A percentile compares a stretch with the other conserved stretches of the same genome.
These are phyloP conservation scores for Trachelus troglodyta DNA, from an alignment of 2,888 invertebrate species.

Conservation along the genomic window DNA sequence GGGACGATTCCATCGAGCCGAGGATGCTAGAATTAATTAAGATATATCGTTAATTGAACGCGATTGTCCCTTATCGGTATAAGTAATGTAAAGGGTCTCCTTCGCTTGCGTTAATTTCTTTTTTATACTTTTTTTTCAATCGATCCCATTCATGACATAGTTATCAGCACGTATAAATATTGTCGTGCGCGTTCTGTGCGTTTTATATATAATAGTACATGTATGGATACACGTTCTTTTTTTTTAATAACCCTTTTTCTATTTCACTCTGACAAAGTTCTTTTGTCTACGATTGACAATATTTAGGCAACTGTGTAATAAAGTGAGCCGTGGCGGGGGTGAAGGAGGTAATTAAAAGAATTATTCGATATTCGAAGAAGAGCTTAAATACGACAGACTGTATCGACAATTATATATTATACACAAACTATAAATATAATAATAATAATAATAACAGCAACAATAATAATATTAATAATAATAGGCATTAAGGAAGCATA, in stretches of 20 bases:
- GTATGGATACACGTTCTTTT: background rate
- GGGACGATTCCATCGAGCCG: background rate
- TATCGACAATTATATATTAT: slow-evolving; percentile 48
- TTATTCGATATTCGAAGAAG: slow-evolving; percentile 49
- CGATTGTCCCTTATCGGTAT: background rate
- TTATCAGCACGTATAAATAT: background rate
- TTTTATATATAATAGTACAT: background rate
- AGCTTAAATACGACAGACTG: slow-evolving; percentile 58
- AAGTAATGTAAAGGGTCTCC: background rate
- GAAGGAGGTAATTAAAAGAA: slow-evolving; percentile 10
- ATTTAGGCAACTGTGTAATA: slow-evolving; percentile 38
- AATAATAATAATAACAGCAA: slow-evolving; percentile 16
- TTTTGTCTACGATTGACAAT: slow-evolving; percentile 42
- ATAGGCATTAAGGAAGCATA: slow-evolving; percentile 33
- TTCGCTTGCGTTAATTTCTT: background rate
- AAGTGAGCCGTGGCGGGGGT: slow-evolving; percentile 11
- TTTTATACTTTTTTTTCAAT: background rate
- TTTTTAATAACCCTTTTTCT: background rate
- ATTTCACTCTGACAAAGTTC: background rate
- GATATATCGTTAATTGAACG: background rate
- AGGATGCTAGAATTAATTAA: background rate
- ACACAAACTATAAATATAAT: slow-evolving; percentile 33
- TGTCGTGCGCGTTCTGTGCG: background rate
- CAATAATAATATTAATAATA: slow-evolving; percentile 33
- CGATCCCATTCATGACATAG: background rate